Conservation (phyloP, 1,140 invertebrate species). For the Helicorthomorpha holstii region DNA sequence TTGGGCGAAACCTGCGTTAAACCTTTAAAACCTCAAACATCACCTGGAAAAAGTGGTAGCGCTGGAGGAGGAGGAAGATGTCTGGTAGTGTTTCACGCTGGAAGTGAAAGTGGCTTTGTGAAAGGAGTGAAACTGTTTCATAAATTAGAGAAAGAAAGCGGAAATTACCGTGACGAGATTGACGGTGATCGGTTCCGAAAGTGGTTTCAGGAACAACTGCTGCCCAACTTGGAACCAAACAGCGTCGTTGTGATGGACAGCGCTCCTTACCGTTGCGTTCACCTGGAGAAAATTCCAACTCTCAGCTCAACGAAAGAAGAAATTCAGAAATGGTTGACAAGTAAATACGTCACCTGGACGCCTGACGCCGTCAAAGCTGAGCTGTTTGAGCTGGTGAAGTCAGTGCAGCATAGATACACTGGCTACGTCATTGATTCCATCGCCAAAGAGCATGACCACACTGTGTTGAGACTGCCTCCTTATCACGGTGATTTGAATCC, state of each 20-base stretch:
- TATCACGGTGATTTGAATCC: slow-evolving; percentile 25
- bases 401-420: background rate
- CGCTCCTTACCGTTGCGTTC: slow-evolving; percentile 15
- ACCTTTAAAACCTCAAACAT: too few species aligned
- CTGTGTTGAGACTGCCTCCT: slow-evolving; percentile 19
- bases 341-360: background rate
- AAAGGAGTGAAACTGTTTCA: background rate
- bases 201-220: slow-evolving; percentile 15
- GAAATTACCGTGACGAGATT: slow-evolving; percentile 18
- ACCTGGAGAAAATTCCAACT: slow-evolving; percentile 5
- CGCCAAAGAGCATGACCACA: slow-evolving; percentile 6
- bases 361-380: background rate
- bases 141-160: background rate
- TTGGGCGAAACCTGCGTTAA: too few species aligned
- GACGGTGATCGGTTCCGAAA: slow-evolving; percentile 11
- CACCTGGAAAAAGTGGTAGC: too few species aligned
- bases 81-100: too few species aligned
- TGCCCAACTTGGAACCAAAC: slow-evolving; percentile 11
- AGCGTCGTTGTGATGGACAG: slow-evolving; percentile 17
- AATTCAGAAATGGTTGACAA: slow-evolving; percentile 9
- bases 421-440: background rate
- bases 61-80: too few species aligned
- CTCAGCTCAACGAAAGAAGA: slow-evolving; percentile 6
- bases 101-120: background rate
- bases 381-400: background rate